Evolutionary conservation across 2,797 vertebrate species (phyloP).

Genomic region (Tamandua tetradactyla): DNA sequence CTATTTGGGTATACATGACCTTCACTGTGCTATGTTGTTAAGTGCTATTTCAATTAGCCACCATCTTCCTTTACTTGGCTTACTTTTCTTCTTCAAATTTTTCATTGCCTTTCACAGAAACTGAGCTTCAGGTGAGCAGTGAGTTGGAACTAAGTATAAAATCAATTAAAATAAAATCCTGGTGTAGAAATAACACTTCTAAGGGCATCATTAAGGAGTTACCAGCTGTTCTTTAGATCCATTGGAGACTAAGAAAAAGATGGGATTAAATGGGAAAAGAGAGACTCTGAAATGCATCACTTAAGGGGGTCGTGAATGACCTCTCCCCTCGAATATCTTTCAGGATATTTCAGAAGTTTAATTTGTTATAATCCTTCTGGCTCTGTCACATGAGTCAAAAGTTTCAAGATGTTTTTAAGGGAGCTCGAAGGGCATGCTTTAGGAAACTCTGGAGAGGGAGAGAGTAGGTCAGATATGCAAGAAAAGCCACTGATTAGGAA

Average conservation of each 20-base stretch:
- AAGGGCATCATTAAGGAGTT: not conserved
- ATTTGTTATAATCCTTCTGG: not conserved
- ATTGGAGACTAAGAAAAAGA: not conserved
- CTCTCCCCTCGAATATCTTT: not conserved
- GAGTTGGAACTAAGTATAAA: constrained; percentile 53
- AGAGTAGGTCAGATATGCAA: not conserved
- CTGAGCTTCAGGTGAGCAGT: not conserved
- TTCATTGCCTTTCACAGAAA: not conserved
- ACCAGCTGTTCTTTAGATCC: not conserved
- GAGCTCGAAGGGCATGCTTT: not conserved
- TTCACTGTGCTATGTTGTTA: not conserved
- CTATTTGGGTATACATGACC: not conserved
- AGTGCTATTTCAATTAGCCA: not conserved
- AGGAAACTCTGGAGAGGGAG: not conserved
- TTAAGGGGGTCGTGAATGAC: not conserved
- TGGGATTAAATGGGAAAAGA: not conserved
- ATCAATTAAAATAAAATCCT: constrained; percentile 11
- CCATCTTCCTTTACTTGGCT: not conserved
- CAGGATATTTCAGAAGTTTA: not conserved
- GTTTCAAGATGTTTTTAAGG: not conserved
- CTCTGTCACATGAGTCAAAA: constrained; percentile 5
- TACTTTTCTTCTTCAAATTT: not conserved
- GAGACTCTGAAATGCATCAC: constrained; percentile 18
- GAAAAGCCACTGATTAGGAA: not conserved
- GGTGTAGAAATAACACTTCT: not conserved